Percentiles rank a stretch among this genome's conserved stretches.
These are phyloP conservation scores for Hemibagrus guttatus DNA, from an alignment of 2,797 vertebrate species.

Conservation along the genomic window DNA sequence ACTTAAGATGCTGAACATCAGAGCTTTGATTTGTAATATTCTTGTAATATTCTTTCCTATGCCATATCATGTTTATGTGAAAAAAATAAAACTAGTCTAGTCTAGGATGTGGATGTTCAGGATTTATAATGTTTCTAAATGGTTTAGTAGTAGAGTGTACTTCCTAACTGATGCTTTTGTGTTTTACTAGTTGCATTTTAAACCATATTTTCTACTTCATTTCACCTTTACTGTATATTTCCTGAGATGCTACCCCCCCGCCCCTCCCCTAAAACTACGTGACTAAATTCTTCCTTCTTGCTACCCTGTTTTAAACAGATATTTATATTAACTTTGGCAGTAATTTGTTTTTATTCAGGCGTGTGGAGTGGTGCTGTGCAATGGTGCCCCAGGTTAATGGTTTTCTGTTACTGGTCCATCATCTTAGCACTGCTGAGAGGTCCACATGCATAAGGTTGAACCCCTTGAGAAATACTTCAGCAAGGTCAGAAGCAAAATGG, in stretches of 20 bases:
- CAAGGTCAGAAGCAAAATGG: background rate
- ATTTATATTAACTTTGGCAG: constrained; percentile 31
- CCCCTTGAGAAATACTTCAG: constrained; percentile 2
- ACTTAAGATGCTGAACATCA: background rate
- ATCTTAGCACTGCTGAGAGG: constrained; percentile 36
- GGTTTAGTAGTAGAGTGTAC: background rate
- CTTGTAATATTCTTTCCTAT: background rate
- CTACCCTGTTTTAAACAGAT: constrained; percentile 13
- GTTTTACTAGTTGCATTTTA: background rate
- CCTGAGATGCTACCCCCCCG: background rate
- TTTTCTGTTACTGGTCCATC: constrained; percentile 47
- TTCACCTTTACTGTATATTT: background rate
- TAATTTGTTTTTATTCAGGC: constrained; percentile 31
- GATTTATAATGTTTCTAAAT: background rate
- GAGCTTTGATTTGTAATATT: background rate
- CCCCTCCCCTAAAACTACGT: background rate
- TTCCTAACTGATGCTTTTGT: background rate
- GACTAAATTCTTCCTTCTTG: background rate
- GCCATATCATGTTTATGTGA: background rate
- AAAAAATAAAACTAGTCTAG: background rate
- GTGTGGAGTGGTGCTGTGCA: constrained; percentile 1
- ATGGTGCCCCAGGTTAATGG: constrained; percentile 13
- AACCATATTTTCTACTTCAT: background rate
- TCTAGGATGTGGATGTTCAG: background rate
- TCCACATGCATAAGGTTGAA: background rate